Base-by-base conservation (phyloP, 2,113 vertebrate genomes). In the Pseudorhombus dupliciocellatus region DNA sequence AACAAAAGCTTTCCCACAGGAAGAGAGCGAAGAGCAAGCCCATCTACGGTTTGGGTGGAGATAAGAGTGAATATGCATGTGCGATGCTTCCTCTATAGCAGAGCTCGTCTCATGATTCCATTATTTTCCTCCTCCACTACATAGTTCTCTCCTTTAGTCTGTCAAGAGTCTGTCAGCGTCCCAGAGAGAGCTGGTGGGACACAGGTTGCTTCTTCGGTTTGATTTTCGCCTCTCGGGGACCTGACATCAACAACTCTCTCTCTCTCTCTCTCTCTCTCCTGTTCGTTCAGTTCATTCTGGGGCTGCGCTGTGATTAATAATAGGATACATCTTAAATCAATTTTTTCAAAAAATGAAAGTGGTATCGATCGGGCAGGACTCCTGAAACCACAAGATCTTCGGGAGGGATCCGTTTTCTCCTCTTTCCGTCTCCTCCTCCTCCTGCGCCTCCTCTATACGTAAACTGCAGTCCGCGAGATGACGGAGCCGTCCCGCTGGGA, bases 401-500 rank as follows among this genome's bases (percentile, higher is more conserved):
- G 1, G 53, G 56, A 73, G 62, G 71, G 77, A 75, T 63, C 71
- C 20, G 46, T 58, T 18, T 37, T 25, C 52, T 67, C 70, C 65
- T 46, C 66, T 42, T 40, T 48, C 26, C 26, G n/a, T 63, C 69
- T 53, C 42, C 21, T 46, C 2, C 53, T 60, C 28, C 10, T 28
- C 58, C 15, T 50, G 20, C 54, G 44, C 66, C 42, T 67, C 55
- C 75, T 78, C 93, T 94, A 96, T 88, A 96, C 96, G 2, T 96
- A 97, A 58, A 97, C 95, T 0, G 95, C 95, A 87, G 94, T 93
- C 89, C 95, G 93, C 11, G 95, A 97, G 84, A 97, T 96, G 85
- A 97, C 94, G 0, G 96, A 97, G 50, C 96, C 96, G 0, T 97
- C 96, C 22, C 94, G 88, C 82, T 96, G 96, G 20, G 96, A 97